Evolutionary conservation across 2,797 vertebrate genomes (phyloP).

Genomic region (Nannoperca australis): DNA sequence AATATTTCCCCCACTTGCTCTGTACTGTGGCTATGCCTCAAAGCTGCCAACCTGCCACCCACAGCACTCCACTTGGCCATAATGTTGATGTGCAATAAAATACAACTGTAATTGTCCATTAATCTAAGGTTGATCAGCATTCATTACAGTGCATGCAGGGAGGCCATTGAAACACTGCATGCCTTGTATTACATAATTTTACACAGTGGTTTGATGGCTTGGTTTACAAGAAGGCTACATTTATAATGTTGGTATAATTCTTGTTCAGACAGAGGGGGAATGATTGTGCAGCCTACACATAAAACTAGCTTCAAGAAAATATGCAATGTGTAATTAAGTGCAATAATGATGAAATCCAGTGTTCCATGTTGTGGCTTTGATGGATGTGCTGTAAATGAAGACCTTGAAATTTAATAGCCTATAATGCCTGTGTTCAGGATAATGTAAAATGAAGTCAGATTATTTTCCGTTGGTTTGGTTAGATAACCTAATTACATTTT

Average conservation of each 20-base stretch:
- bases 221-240: slow-evolving; percentile 60
- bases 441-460: neutral
- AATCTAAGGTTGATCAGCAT: slow-evolving; percentile 78
- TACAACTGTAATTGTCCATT: slow-evolving; percentile 77
- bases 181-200: slow-evolving; percentile 62
- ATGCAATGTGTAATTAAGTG: slow-evolving; percentile 5
- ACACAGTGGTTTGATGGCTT: slow-evolving; percentile 61
- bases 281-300: slow-evolving; percentile 12
- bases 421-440: neutral
- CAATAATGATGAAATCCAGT: slow-evolving; percentile 9
- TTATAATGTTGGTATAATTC: slow-evolving; percentile 43
- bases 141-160: slow-evolving; percentile 70
- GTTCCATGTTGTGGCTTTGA: slow-evolving; percentile 24
- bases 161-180: slow-evolving; percentile 60
- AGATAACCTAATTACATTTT: no score
- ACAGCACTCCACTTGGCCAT: slow-evolving; percentile 62
- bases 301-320: slow-evolving; percentile 33
- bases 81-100: slow-evolving; percentile 78
- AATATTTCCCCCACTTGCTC: slow-evolving; percentile 38
- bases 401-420: neutral
- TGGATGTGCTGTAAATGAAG: slow-evolving; percentile 11
- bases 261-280: slow-evolving; percentile 33
- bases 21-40: slow-evolving; percentile 10
- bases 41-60: slow-evolving; percentile 37
- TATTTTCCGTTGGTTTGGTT: neutral